Base-by-base conservation (phyloP, 2,797 vertebrate species). In the Rhabdomys pumilio region DNA sequence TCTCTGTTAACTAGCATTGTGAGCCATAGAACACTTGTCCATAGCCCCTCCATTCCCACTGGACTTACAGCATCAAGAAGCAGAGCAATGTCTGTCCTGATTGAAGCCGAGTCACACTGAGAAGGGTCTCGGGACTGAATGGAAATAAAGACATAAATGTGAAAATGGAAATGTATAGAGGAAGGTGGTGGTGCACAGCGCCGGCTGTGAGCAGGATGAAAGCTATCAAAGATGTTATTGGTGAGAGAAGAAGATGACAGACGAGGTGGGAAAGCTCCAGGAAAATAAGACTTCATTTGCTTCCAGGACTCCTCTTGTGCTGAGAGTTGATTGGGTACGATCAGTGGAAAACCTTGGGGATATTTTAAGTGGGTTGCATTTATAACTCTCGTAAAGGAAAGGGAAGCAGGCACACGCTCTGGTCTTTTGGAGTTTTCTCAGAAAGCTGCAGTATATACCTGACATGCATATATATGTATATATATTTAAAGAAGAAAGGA, bases 81-180 rank as follows among this genome's bases (percentile, higher is more conserved):
- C 29, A 53, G 59, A 91, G 41, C 24, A 55, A 41, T 34, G 19
- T 87, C 89, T 72, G 44, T 79, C n/a, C 90, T 79, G 80, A 86
- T 6, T 86, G 87, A 89, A 89, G 63, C 17, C 47, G 67, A 91
- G 41, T 83, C 81, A 73, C 72, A 55, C 17, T 9, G 55, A 75
- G 77, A 89, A 47, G 19, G 14, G 2, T 69, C 86, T 81, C 72
- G 53, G 82, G 50, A 47, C 75, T n/a, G 72, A 50, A 72, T 80
- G 83, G 44, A 96, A 97, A 91, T 93, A 84, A 76, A 95, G 75
- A 76, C 24, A 19, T 55, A 94, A 97, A 89, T 8, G 77, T 65
- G 95, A 87, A 91, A 91, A 86, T 80, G 79, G 65, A 95, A 85
- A 91, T 86, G 61, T 31, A 22, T 6, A 69, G 59, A 85, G 50